Conservation (phyloP, 2,888 invertebrate species). For the Anaspis maculata region DNA sequence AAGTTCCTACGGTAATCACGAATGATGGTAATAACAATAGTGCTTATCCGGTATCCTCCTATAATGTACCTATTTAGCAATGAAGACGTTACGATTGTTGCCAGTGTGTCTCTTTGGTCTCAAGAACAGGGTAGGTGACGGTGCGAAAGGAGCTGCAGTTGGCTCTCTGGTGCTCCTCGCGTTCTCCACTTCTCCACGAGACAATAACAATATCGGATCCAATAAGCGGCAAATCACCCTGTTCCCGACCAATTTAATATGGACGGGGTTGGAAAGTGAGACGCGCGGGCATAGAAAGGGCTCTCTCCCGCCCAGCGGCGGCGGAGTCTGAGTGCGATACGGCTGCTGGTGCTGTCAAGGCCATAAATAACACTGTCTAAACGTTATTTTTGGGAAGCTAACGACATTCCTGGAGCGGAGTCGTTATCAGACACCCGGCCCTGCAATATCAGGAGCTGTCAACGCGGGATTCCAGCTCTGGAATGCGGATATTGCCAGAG, state of each 20-base stretch:
- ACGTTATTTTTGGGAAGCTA: constrained; percentile 44
- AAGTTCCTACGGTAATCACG: too few species aligned
- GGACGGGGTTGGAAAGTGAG: constrained; percentile 20
- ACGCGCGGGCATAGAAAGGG: too few species aligned
- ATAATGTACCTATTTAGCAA: too few species aligned
- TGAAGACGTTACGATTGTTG: too few species aligned
- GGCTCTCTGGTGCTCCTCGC: too few species aligned
- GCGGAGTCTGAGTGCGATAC: constrained; percentile 12
- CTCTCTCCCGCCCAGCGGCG: constrained; percentile 10
- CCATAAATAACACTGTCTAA: constrained; percentile 43
- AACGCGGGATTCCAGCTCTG: constrained; percentile 36
- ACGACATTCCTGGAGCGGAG: constrained; percentile 42
- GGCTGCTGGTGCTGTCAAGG: constrained; percentile 30
- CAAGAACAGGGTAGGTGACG: too few species aligned
- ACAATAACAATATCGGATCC: constrained; percentile 32
- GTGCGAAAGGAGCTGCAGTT: too few species aligned
- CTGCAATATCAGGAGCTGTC: constrained; percentile 37
- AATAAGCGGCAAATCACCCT: constrained; percentile 31
- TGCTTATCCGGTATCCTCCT: too few species aligned
- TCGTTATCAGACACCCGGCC: constrained; percentile 38
- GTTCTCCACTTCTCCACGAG: too few species aligned
- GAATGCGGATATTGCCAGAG: constrained; percentile 41
- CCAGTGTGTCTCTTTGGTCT: too few species aligned
- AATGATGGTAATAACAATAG: too few species aligned
- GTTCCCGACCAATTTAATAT: constrained; percentile 20